Conservation (phyloP, 2,113 vertebrate genomes). For the Ptychochromis oligacanthus region DNA sequence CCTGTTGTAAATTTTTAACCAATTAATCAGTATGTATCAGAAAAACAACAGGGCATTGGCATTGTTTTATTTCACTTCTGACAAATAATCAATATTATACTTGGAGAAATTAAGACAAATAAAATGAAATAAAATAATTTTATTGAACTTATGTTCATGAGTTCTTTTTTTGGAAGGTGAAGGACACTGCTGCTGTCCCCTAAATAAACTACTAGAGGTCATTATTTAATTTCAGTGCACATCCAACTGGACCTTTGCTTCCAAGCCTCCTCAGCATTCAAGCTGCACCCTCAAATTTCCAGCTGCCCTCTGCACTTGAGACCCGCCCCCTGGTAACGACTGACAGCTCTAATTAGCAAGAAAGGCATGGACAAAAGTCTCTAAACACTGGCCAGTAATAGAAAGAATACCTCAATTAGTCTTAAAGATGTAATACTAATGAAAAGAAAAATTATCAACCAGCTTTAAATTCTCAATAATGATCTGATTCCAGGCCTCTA, state of each 20-base stretch:
- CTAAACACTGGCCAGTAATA: not conserved
- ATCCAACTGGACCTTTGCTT: constrained; percentile 22
- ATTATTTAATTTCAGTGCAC: constrained; percentile 23
- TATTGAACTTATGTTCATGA: not conserved
- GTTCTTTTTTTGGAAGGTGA: not conserved
- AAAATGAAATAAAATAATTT: not conserved
- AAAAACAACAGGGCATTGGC: not conserved
- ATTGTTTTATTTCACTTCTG: not conserved
- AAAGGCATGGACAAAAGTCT: not conserved
- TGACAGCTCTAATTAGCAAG: constrained; percentile 15
- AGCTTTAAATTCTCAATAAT: not conserved
- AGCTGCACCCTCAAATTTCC: not conserved
- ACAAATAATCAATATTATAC: too few relatives aligned
- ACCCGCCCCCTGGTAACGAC: not conserved
- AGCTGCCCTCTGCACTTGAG: constrained; percentile 9
- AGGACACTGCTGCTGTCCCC: not conserved
- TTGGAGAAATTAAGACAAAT: not conserved
- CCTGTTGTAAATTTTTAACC: not conserved
- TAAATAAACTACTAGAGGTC: not conserved
- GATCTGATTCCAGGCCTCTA: not conserved
- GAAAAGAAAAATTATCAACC: not conserved
- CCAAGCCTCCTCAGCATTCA: constrained; percentile 14
- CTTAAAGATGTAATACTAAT: not conserved
- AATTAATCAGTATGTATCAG: not conserved
- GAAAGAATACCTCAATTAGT: not conserved